Base-by-base conservation (phyloP, 1,140 invertebrate species). In the Triops cancriformis region DNA sequence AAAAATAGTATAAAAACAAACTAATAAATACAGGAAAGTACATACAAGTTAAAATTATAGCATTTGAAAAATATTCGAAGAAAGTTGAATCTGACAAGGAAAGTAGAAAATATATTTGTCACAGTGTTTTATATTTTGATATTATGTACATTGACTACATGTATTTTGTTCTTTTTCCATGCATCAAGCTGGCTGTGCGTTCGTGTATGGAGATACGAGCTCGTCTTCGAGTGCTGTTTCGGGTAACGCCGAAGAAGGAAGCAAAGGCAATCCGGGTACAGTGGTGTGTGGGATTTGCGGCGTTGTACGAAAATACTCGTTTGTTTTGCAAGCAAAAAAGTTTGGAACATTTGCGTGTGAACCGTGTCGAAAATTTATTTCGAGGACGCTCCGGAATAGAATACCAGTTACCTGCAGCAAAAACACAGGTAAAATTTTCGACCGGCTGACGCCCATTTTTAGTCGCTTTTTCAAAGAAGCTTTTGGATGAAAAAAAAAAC, bases 291-390 rank as follows among this genome's bases (percentile, higher is more conserved):
- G 90, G 77, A 91, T 94, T 42, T 94, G 93, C 85, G 91, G 91
- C 37, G 89, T 91, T 42, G 88, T 92, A 18, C 86, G 92, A 37
- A 91, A 90, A 82, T 92, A 91, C 83, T 89, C 89, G 82, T 91
- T 91, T 82, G 88, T 92, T 1, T 89, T 90, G 80, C 91, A 93
- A 84, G 90, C 92, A 18, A 87, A 91, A 72, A 94, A 94, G 82
- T 94, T 93, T 84, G 92, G 92, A n/a, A 91, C 92, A 51, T 89
- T 91, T 80, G 91, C 91, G 80, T 95, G 93, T 85, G 92, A 93
- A 82, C 91, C 92, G 26, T 95, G 93, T 85, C 87, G 92, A 42
- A 94, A 93, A 83, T 94, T 95, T 84, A 92, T 94, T 78, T 90
- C 91, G 12, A 73, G 79, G 9, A 80, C 81, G 45, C 75, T 83